Evolutionary conservation across 1,140 invertebrate genomes (phyloP).

Genomic region (Drosophila pseudoobscura): DNA sequence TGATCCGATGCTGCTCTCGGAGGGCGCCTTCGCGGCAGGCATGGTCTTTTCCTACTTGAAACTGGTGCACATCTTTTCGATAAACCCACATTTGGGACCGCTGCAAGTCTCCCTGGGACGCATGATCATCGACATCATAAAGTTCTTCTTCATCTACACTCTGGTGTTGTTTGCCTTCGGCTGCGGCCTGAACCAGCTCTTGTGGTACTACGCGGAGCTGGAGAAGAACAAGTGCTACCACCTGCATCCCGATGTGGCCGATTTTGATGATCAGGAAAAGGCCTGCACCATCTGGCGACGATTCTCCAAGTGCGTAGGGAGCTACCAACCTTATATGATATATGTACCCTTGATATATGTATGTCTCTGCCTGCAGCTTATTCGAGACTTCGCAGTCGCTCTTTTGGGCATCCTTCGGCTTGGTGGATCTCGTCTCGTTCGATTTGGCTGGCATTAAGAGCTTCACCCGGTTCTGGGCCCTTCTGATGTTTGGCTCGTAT

Average conservation of each 20-base stretch:
- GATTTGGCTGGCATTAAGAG: constrained; percentile 93
- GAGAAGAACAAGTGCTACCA: constrained; percentile 93
- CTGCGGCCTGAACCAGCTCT: constrained; percentile 95
- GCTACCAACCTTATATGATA: background rate
- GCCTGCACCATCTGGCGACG: constrained; percentile 93
- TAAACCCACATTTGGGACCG: constrained; percentile 96
- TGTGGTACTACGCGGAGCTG: constrained; percentile 97
- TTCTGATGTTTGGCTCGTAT: constrained; percentile 94
- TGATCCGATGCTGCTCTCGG: constrained; percentile 96
- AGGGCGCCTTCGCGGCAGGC: constrained; percentile 96
- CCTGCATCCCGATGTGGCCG: constrained; percentile 87
- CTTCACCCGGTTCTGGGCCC: constrained; percentile 94
- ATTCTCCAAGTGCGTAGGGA: constrained; percentile 89
- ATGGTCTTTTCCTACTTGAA: constrained; percentile 98
- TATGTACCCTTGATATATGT: constrained; percentile 3
- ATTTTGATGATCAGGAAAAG: constrained; percentile 91
- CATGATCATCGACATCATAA: constrained; percentile 97
- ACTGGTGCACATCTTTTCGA: constrained; percentile 97
- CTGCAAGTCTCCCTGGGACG: constrained; percentile 93
- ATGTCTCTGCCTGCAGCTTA: constrained; percentile 86
- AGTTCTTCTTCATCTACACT: constrained; percentile 97
- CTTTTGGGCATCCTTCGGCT: constrained; percentile 97
- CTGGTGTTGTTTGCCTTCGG: constrained; percentile 95
- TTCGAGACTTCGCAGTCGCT: constrained; percentile 97
- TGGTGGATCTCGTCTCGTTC: constrained; percentile 94